Base-by-base conservation (phyloP, 1,140 invertebrate genomes). In the Drosophila lacertosa region DNA sequence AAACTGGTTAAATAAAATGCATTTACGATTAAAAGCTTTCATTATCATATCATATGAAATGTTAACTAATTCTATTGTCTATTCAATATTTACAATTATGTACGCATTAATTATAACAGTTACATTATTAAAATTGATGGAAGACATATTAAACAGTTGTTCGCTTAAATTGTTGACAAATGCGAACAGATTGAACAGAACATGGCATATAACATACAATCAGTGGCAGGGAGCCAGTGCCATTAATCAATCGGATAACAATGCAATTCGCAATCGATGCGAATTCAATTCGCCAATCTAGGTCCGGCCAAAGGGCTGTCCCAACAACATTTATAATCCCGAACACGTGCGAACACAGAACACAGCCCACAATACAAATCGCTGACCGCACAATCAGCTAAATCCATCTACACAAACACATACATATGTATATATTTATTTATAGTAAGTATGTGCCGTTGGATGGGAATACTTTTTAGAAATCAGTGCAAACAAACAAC, bases 351-450 rank as follows among this genome's bases (percentile, higher is more conserved):
- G 37, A 35, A 7, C 5, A 1, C 42, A 15, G 13, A 26, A 18
- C 2, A 18, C n/a, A 32, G 15, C 6, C 26, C 16, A 48, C 44
- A 55, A 57, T 13, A 50, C 51, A 70, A 81, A 76, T 72, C 24
- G 50, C 60, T 81, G 77, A 72, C 60, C 71, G 39, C 45, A 72
- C 33, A 62, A 58, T 35, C 42, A 45, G 42, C 39, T 20, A 44
- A 81, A 54, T 53, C 47, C 35, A 13, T 7, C 32, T 6, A 16
- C 13, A 4, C 20, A 16, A 16, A 35, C 15, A n/a, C 24, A 40
- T 57, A 18, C 16, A 22, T 13, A 24, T 24, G 5, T 35, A 37
- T 11, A 15, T 63, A 4, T 48, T 1, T 26, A 6, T 26, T 5
- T 29, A 9, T 29, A 7, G 16, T 44, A 5, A 50, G 11, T 22